Percentiles rank a stretch among this genome's conserved stretches.
Conservation (phyloP, 2,113 vertebrate species). For the Ammodytes dubius region DNA sequence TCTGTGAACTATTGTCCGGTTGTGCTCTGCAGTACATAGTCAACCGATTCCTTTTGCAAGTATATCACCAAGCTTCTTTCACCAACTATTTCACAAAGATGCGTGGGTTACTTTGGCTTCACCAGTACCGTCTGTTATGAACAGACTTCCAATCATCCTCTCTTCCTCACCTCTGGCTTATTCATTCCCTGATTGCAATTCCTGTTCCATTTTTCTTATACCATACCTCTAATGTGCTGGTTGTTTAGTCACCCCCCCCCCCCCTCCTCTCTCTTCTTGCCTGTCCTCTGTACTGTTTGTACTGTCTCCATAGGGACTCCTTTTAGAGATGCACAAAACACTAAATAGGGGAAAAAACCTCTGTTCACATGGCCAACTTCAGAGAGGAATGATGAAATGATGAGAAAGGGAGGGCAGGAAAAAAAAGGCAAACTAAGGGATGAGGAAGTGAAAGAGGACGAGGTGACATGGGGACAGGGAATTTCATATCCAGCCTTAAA, state of each 20-base stretch:
- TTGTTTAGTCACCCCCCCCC: neutral
- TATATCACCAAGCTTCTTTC: neutral
- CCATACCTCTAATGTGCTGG: neutral
- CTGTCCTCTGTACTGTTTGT: constrained; percentile 33
- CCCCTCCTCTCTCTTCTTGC: neutral
- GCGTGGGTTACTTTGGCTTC: neutral
- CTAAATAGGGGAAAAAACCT: constrained; percentile 68
- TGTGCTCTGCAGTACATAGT: neutral
- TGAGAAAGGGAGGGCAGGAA: neutral
- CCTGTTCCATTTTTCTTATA: neutral
- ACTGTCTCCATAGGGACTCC: constrained; percentile 44
- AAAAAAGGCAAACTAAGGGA: neutral
- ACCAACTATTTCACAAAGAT: neutral
- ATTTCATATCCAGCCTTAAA: constrained; percentile 28
- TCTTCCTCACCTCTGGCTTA: neutral
- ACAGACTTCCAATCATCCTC: neutral
- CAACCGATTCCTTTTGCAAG: neutral
- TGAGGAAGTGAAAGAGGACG: neutral
- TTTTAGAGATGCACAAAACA: constrained; percentile 34
- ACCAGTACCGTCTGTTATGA: neutral
- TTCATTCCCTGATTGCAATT: neutral
- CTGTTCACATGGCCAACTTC: constrained; percentile 46
- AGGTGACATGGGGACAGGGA: neutral
- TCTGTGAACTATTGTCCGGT: neutral
- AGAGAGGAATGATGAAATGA: neutral